phyloP scores from a whole-genome alignment of 2,888 invertebrate species.

The Saturnia japonica region DNA sequence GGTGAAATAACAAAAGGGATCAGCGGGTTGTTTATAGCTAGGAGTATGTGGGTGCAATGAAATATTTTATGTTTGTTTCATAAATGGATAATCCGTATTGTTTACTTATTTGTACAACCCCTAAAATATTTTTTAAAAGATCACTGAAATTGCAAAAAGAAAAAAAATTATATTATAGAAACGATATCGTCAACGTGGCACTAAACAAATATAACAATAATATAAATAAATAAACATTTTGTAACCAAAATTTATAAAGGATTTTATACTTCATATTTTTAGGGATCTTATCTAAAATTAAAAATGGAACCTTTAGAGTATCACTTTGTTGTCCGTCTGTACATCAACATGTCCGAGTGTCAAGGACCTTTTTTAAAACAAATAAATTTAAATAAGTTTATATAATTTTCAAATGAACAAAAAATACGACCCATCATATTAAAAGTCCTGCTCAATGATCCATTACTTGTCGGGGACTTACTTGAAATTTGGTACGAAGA shows the following conservation, averaged over 20 bases:
- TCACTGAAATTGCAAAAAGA: background rate
- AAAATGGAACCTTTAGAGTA: no score
- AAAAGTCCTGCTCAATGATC: no score
- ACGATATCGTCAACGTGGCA: background rate
- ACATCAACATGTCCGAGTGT: no score
- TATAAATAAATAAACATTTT: background rate
- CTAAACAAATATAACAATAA: background rate
- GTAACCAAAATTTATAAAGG: background rate
- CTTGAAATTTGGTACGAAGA: no score
- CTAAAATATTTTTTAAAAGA: background rate
- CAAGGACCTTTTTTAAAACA: no score
- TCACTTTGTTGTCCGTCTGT: no score
- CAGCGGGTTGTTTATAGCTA: constrained; percentile 22
- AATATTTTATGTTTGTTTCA: constrained; percentile 9
- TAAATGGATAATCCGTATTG: background rate
- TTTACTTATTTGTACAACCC: background rate
- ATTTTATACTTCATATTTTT: no score
- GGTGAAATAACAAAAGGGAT: constrained; percentile 37
- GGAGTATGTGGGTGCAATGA: constrained; percentile 16
- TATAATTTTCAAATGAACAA: no score
- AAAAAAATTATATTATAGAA: background rate
- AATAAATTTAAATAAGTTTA: no score
- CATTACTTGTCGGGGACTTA: no score
- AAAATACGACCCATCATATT: no score
- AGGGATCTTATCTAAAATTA: no score